These are phyloP conservation scores for Aldrovandia affinis DNA, from an alignment of 2,797 vertebrate species.

Conservation along the genomic window DNA sequence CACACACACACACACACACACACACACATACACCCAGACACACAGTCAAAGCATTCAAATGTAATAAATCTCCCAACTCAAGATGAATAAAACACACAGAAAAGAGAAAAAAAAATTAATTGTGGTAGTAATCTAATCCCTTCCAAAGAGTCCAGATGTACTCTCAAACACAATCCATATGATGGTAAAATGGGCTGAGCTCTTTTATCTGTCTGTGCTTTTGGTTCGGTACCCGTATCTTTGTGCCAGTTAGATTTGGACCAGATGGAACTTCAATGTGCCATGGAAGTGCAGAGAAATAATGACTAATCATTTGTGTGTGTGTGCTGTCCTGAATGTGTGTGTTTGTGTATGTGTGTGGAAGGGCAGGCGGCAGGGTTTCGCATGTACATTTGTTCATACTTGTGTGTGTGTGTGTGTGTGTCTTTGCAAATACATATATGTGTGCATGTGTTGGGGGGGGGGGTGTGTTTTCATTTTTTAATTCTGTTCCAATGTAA, in stretches of 20 bases:
- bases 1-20: too few species aligned
- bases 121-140: conserved; percentile 28
- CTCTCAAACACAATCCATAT: conserved; percentile 29
- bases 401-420: neutral
- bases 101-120: neutral
- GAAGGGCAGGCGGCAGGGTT: neutral
- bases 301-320: conserved; percentile 1
- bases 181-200: conserved; percentile 31
- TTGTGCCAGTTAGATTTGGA: conserved; percentile 52
- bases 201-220: conserved; percentile 44
- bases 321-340: neutral
- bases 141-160: conserved; percentile 16
- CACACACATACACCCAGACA: too few species aligned
- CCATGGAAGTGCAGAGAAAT: conserved; percentile 8
- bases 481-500: neutral
- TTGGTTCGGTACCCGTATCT: conserved; percentile 55
- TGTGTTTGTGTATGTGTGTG: neutral
- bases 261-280: conserved; percentile 51
- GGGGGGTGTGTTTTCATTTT: too few species aligned
- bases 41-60: conserved; percentile 18
- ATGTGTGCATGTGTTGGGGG: conserved; percentile 33
- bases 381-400: too few species aligned
- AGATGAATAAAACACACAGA: neutral
- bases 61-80: neutral
- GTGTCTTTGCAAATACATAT: neutral